A percentile compares a stretch with the other conserved stretches of the same genome.
Evolutionary conservation across 2,113 vertebrate genomes (phyloP).

Genomic region (Lagopus leucura): DNA sequence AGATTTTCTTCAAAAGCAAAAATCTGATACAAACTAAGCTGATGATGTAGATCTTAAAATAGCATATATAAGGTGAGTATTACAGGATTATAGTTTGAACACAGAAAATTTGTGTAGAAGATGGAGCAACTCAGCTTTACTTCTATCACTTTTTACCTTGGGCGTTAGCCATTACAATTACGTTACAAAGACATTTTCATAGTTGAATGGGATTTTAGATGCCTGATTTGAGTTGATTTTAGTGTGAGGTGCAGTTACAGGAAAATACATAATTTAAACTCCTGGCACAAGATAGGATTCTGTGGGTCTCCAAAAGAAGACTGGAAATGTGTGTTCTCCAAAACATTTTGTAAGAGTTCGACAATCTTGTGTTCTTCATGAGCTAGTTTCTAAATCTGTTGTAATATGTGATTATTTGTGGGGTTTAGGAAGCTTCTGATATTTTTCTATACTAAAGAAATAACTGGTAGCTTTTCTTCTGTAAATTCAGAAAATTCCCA

Average conservation of each 20-base stretch:
- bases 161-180: neutral
- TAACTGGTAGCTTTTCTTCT: neutral
- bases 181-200: neutral
- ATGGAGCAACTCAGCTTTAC: neutral
- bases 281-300: neutral
- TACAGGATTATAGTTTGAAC: neutral
- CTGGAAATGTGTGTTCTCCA: neutral
- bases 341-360: neutral
- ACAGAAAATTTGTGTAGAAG: neutral
- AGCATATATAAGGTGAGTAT: neutral
- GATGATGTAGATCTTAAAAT: neutral
- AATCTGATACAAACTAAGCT: neutral
- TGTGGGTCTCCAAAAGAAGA: neutral
- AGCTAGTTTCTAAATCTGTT: neutral
- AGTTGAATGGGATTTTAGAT: neutral
- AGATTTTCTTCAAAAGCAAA: neutral
- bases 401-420: neutral
- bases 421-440: neutral
- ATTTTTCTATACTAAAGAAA: neutral
- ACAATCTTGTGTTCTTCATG: neutral
- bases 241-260: neutral
- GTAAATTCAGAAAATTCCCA: neutral
- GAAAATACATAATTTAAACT: neutral
- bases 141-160: neutral
- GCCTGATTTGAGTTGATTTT: neutral